Evolutionary conservation across 2,113 vertebrate genomes (phyloP).

Genomic region (Paedocypris sp.): DNA sequence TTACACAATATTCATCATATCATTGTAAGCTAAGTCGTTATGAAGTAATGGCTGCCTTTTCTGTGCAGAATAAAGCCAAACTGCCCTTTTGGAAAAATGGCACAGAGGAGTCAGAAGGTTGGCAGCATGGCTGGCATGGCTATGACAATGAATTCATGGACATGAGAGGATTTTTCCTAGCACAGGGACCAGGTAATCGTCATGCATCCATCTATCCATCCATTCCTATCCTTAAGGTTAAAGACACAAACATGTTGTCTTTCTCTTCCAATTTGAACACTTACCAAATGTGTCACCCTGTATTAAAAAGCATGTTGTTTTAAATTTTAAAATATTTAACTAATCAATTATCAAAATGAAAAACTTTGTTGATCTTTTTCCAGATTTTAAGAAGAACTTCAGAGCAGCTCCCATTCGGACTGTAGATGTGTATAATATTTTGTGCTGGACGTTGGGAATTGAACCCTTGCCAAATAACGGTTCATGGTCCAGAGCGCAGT

Average conservation of each 20-base stretch:
- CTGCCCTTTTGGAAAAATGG: slow-evolving; percentile 85
- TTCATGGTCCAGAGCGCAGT: slow-evolving; percentile 81
- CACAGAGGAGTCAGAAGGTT: slow-evolving; percentile 60
- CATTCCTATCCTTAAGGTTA: too few relatives aligned
- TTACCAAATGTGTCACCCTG: too few relatives aligned
- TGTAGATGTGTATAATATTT: slow-evolving; percentile 85
- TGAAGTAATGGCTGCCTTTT: too few relatives aligned
- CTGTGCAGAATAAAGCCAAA: slow-evolving; percentile 65
- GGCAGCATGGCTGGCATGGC: slow-evolving; percentile 91
- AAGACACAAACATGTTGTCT: too few relatives aligned
- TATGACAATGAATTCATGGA: slow-evolving; percentile 86
- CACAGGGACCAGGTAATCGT: slow-evolving; percentile 77
- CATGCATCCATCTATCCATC: too few relatives aligned
- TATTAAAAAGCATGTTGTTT: too few relatives aligned
- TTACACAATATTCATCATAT: too few relatives aligned
- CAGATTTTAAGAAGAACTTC: slow-evolving; percentile 81
- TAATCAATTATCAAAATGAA: not conserved
- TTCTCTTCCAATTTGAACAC: too few relatives aligned
- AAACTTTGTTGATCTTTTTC: not conserved
- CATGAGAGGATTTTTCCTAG: slow-evolving; percentile 87
- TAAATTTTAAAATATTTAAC: too few relatives aligned
- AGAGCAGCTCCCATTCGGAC: slow-evolving; percentile 69
- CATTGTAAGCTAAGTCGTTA: too few relatives aligned
- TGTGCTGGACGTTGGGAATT: slow-evolving; percentile 73
- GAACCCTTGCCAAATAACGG: slow-evolving; percentile 84